Conservation (phyloP, 1,140 invertebrate species). For the Drosophila orosa region DNA sequence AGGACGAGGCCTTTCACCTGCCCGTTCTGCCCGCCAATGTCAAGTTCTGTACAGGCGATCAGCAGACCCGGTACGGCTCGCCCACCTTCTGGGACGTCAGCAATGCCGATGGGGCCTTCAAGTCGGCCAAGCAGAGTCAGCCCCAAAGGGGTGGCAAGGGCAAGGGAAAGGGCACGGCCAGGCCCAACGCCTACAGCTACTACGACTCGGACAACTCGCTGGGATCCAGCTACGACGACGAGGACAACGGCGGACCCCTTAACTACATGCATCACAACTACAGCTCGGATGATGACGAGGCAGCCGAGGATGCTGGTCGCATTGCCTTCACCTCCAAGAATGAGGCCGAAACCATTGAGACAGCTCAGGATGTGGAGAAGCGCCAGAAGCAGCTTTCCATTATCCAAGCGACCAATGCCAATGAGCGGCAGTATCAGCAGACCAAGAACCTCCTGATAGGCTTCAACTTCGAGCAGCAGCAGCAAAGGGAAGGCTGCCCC, state of each 20-base stretch:
- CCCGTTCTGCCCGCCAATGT: slow-evolving; percentile 85
- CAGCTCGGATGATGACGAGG: slow-evolving; percentile 62
- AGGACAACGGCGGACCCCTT: slow-evolving; percentile 36
- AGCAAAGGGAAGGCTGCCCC: slow-evolving; percentile 5
- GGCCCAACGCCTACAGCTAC: slow-evolving; percentile 45
- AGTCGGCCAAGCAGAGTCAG: slow-evolving; percentile 27
- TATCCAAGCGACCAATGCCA: slow-evolving; percentile 83
- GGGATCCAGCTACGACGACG: slow-evolving; percentile 70
- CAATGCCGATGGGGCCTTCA: slow-evolving; percentile 46
- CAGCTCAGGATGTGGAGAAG: slow-evolving; percentile 79
- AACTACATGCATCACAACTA: slow-evolving; percentile 46
- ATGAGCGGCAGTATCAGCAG: slow-evolving; percentile 78
- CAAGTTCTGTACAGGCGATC: slow-evolving; percentile 84
- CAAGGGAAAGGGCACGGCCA: slow-evolving; percentile 27
- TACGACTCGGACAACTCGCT: slow-evolving; percentile 79
- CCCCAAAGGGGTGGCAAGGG: background rate
- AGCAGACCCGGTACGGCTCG: slow-evolving; percentile 84
- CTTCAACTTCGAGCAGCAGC: slow-evolving; percentile 62
- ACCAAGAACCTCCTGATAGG: slow-evolving; percentile 80
- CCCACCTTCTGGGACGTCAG: slow-evolving; percentile 85
- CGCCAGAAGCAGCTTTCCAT: slow-evolving; percentile 82
- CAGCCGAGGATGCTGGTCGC: slow-evolving; percentile 73
- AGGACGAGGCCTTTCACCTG: slow-evolving; percentile 78
- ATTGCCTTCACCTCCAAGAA: slow-evolving; percentile 93
- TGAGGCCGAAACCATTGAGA: slow-evolving; percentile 93